Evolutionary conservation across 1,140 invertebrate species (phyloP).

Genomic region (Euglossa dilemma): DNA sequence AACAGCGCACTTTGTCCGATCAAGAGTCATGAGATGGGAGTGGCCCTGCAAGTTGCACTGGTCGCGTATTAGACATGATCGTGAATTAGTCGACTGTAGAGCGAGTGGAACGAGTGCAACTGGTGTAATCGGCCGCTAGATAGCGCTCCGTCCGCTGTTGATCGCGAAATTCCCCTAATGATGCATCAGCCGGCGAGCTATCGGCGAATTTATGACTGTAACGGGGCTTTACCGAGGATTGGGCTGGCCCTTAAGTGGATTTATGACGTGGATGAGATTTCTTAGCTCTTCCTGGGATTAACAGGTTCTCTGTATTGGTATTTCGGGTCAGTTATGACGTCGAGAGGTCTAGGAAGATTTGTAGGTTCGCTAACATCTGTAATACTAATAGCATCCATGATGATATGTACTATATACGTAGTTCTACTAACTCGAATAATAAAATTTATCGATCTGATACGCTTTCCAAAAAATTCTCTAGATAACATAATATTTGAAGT

Average conservation of each 20-base stretch:
- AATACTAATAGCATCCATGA: neutral
- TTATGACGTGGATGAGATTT: conserved; percentile 20
- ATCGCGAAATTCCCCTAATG: conserved; percentile 1
- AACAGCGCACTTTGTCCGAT: conserved; percentile 62
- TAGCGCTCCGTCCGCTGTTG: conserved; percentile 16
- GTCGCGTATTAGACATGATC: conserved; percentile 31
- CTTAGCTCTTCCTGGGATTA: conserved; percentile 16
- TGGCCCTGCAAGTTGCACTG: conserved; percentile 4
- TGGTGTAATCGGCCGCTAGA: conserved; percentile 48
- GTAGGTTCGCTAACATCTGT: neutral
- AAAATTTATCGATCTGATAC: too few relatives aligned
- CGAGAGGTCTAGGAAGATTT: neutral
- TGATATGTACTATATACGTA: too few relatives aligned
- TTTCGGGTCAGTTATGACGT: neutral
- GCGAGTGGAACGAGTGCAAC: conserved; percentile 27
- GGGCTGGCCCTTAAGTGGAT: neutral
- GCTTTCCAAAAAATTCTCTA: too few relatives aligned
- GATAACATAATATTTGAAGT: too few relatives aligned
- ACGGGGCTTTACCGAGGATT: conserved; percentile 5
- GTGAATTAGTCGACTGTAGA: conserved; percentile 48
- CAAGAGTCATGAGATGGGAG: conserved; percentile 33
- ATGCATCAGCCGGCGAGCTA: neutral
- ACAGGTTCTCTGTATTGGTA: neutral
- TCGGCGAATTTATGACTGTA: neutral
- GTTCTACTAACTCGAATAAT: too few relatives aligned